A percentile compares a stretch with the other conserved stretches of the same genome.
Evolutionary conservation across 2,797 vertebrate species (phyloP).

Genomic region (Jordanella pulchra): DNA sequence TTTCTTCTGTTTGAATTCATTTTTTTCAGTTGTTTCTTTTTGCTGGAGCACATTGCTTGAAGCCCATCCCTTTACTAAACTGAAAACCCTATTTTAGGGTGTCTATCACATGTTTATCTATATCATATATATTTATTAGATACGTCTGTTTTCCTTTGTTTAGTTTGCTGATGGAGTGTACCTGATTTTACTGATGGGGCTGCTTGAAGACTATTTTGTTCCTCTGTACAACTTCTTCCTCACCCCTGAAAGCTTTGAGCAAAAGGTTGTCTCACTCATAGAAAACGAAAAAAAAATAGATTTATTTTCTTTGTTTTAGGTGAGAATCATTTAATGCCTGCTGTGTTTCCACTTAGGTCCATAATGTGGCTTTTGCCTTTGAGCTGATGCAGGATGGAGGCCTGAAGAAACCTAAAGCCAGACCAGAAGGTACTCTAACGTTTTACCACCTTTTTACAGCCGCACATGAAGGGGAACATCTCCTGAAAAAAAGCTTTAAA

Average conservation of each 20-base stretch:
- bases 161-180: conserved; percentile 99
- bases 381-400: conserved; percentile 97
- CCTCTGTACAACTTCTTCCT: conserved; percentile 95
- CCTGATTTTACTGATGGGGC: conserved; percentile 95
- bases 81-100: conserved; percentile 3
- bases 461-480: not conserved
- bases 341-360: conserved; percentile 82
- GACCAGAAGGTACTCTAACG: conserved; percentile 89
- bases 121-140: not conserved
- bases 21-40: not conserved
- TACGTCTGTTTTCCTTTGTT: conserved; percentile 37
- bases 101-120: not conserved
- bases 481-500: not conserved
- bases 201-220: conserved; percentile 95
- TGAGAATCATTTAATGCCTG: not conserved
- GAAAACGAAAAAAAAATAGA: not conserved
- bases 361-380: conserved; percentile 95
- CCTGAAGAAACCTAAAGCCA: conserved; percentile 94
- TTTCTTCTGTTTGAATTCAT: not conserved
- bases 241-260: conserved; percentile 95
- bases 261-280: conserved; percentile 83
- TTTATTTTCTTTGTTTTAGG: not conserved
- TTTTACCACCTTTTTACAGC: conserved; percentile 3
- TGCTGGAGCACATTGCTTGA: not conserved
- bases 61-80: not conserved